A percentile compares a stretch with the other conserved stretches of the same genome.
phyloP scores from a whole-genome alignment of 2,113 vertebrate genomes.

The Recurvirostra avosetta region DNA sequence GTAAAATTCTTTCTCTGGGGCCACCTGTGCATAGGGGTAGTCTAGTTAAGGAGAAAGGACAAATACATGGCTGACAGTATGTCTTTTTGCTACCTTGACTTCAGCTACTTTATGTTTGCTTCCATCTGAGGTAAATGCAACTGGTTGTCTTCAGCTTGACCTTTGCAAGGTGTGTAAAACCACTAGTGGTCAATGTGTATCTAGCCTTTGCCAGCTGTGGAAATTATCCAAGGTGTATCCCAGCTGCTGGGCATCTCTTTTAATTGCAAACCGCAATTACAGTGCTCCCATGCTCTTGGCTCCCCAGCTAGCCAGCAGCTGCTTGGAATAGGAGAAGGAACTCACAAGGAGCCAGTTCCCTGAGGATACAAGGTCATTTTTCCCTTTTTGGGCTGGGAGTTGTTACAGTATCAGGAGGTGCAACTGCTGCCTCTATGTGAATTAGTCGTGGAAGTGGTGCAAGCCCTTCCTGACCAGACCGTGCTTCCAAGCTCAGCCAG shows the following conservation, averaged over 20 bases:
- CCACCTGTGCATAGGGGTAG: neutral
- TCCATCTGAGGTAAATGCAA: neutral
- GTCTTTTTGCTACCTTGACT: neutral
- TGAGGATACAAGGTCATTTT: neutral
- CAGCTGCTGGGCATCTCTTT: neutral
- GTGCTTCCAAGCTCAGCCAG: neutral
- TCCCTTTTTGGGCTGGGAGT: neutral
- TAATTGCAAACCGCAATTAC: neutral
- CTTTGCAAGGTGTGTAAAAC: neutral
- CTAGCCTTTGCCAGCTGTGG: neutral
- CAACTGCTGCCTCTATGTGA: neutral
- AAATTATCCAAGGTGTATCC: neutral
- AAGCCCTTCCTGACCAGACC: neutral
- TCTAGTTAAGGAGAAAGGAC: neutral
- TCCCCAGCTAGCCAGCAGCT: neutral
- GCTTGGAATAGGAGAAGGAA: neutral
- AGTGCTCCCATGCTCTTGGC: neutral
- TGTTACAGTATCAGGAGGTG: rapidly evolving
- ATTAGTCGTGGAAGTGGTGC: rapidly evolving
- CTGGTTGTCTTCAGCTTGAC: neutral
- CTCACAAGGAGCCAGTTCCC: neutral
- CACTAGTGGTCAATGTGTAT: neutral
- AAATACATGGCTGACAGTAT: neutral
- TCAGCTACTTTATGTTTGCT: neutral
- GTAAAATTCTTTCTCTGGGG: neutral